These are phyloP conservation scores for Callopanchax toddi DNA, from an alignment of 2,113 vertebrate genomes.

Conservation along the genomic window DNA sequence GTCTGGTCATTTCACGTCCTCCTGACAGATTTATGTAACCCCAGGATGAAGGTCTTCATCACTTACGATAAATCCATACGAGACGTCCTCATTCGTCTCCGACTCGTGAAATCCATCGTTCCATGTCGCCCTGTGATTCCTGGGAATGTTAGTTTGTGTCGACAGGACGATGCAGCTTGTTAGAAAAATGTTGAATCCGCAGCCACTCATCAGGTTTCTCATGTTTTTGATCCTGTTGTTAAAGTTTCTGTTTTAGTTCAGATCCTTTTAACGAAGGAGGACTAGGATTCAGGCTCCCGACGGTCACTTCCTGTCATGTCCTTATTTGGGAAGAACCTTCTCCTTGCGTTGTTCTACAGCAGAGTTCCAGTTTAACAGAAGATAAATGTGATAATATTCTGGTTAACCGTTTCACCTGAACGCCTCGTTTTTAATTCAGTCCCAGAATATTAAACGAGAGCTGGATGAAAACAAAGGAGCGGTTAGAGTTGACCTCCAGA, in stretches of 20 bases:
- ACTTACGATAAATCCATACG: not conserved
- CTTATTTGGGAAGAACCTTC: conserved; percentile 1
- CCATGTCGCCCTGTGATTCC: conserved; percentile 15
- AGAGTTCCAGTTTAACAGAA: not conserved
- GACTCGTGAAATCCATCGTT: not conserved
- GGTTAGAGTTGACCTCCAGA: conserved; percentile 39
- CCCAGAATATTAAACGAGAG: not conserved
- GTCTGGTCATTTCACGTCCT: not conserved
- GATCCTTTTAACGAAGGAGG: too few species aligned
- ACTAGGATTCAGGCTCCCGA: not conserved
- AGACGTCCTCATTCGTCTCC: not conserved
- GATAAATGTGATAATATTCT: too few species aligned
- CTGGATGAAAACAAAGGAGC: conserved; percentile 17
- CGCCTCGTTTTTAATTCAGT: not conserved
- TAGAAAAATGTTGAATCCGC: too few species aligned
- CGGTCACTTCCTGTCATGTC: conserved; percentile 49
- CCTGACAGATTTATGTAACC: conserved; percentile 36
- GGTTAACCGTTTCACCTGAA: not conserved
- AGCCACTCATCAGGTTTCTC: too few species aligned
- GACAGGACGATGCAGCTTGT: too few species aligned
- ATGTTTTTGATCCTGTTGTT: too few species aligned
- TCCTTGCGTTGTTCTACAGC: conserved; percentile 11
- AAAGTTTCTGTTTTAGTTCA: too few species aligned
- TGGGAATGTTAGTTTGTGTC: not conserved
- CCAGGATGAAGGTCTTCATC: conserved; percentile 17